A percentile compares a stretch with the other conserved stretches of the same genome.
Evolutionary conservation across 2,888 invertebrate species (phyloP).

Genomic region (Drosophila rubida): DNA sequence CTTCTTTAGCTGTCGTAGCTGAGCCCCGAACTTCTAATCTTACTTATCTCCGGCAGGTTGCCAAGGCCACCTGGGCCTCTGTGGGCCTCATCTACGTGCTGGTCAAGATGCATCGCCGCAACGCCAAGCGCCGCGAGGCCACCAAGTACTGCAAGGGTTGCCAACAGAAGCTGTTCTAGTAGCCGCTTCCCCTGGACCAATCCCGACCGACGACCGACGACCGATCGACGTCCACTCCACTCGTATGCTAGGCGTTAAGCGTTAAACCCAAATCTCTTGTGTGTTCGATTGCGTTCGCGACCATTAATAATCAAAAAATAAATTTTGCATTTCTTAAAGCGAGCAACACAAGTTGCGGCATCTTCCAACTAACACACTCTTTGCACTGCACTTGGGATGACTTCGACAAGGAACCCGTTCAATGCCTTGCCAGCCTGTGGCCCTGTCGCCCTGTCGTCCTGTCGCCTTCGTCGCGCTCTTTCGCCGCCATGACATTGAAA

Average conservation of each 20-base stretch:
- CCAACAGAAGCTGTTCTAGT: conserved; percentile 44
- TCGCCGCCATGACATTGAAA: too few species aligned
- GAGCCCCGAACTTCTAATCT: too few species aligned
- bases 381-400: too few species aligned
- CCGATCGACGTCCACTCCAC: neutral
- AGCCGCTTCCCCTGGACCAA: neutral
- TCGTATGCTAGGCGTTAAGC: conserved; percentile 7
- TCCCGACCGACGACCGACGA: too few species aligned
- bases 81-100: conserved; percentile 68
- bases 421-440: too few species aligned
- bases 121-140: conserved; percentile 36
- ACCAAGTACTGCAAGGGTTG: conserved; percentile 44
- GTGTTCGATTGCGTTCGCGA: conserved; percentile 17
- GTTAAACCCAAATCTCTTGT: conserved; percentile 43
- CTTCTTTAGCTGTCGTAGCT: too few species aligned
- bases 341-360: too few species aligned
- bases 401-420: too few species aligned
- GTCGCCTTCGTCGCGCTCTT: too few species aligned
- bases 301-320: neutral
- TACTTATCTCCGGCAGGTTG: conserved; percentile 59
- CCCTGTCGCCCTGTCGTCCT: too few species aligned
- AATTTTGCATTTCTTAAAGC: too few species aligned
- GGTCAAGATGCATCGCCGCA: conserved; percentile 55
- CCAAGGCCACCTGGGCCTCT: conserved; percentile 75
- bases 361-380: too few species aligned